Evolutionary conservation across 2,888 invertebrate species (phyloP), one percentile per base, ranked within the genome.

Genomic region (Pachydiplax longipennis): DNA sequence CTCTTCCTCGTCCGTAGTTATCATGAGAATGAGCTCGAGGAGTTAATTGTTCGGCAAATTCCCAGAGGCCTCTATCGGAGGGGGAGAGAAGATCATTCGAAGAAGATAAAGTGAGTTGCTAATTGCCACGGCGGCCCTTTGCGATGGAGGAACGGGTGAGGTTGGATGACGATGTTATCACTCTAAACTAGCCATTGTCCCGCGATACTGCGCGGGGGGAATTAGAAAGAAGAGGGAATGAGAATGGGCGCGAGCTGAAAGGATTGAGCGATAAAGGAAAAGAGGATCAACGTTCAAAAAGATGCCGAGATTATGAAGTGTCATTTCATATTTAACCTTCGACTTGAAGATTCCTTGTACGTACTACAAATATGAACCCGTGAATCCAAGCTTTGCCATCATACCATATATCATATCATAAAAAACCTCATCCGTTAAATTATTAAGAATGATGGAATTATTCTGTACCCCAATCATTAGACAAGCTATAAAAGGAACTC

Each of bases 151-250:
- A 40, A 18, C 6, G n/a, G 82, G 83, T 6, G 83, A 53, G 83
- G 83, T 18, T 31, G 58, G 87, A 61, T 35, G 87, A 87, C 58
- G 87, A 87, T 87, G 35, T 87, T 87, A 87, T 87, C 87, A 65
- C n/a, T 48, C 31, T 31, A 35, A 48, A 83, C 83, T 87, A 87
- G 61, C 87, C 58, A 87, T 87, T 87, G 87, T 87, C 87, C 87
- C 87, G 87, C 61, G 37, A 73, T 12, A 31, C 73, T 5, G 58
- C 5, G 83, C 31, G 13, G 87, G 4, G 37, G 53, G 22, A 53
- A 25, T 48, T 58, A n/a, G 83, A 6, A 0, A 35, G 10, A 31
- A 25, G 15, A 37, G 44, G 15, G 13, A 18, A 48, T 18, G 25
- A 18, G 18, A 53, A 53, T 44, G 44, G 44, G 5, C n/a, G 83